phyloP scores from a whole-genome alignment of 2,888 invertebrate genomes.

The Melieria crassipennis region DNA sequence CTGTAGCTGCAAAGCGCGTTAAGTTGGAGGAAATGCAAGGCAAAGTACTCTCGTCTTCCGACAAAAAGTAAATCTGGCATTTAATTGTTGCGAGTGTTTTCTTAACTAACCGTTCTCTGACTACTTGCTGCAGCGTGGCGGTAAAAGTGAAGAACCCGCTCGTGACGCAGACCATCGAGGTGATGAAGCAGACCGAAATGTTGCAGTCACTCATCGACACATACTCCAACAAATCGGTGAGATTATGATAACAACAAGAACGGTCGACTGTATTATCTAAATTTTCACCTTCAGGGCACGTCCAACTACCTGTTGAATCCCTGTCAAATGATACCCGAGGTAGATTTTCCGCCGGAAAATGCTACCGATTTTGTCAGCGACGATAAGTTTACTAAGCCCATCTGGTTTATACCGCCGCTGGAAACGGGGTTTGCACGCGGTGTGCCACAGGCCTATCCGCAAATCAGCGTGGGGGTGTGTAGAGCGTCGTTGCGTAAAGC shows the following conservation, averaged over 20 bases:
- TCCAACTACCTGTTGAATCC: conserved; percentile 62
- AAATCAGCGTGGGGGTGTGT: conserved; percentile 53
- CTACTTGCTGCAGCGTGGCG: conserved; percentile 44
- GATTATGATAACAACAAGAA: background rate
- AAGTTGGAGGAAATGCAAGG: conserved; percentile 54
- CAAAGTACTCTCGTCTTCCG: conserved; percentile 38
- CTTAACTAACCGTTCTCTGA: background rate
- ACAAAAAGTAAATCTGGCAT: conserved; percentile 44
- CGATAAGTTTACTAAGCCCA: conserved; percentile 61
- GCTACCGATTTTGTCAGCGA: conserved; percentile 59
- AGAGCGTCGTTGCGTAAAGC: conserved; percentile 58
- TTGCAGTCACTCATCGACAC: conserved; percentile 63
- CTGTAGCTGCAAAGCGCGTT: conserved; percentile 48
- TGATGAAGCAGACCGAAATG: conserved; percentile 65
- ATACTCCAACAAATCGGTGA: conserved; percentile 63
- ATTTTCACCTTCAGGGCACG: conserved; percentile 50
- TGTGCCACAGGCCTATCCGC: conserved; percentile 51
- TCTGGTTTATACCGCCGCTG: conserved; percentile 62
- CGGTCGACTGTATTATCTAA: background rate
- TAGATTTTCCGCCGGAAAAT: conserved; percentile 63
- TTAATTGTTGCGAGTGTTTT: background rate
- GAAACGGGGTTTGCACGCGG: conserved; percentile 60
- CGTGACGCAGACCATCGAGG: conserved; percentile 65
- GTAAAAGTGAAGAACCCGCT: conserved; percentile 60
- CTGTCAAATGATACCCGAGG: conserved; percentile 64